Percentiles rank a stretch among this genome's conserved stretches.
These are phyloP conservation scores for Zaprionus kolodkinae DNA, from an alignment of 1,140 invertebrate genomes.

Conservation along the genomic window DNA sequence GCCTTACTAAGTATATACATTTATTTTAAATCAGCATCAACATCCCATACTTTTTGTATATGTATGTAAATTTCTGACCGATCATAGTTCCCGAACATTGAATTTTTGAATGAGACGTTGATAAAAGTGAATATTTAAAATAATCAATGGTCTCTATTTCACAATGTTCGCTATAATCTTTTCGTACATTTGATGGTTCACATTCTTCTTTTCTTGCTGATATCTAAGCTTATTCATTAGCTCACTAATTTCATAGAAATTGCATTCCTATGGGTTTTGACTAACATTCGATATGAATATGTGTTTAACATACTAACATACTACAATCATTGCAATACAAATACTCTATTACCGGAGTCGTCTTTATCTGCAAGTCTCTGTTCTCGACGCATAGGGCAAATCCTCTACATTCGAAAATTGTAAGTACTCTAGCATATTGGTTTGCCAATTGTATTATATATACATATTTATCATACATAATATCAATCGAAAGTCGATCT, in stretches of 20 bases:
- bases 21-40: neutral
- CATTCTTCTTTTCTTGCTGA: conserved; percentile 3
- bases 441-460: conserved; percentile 13
- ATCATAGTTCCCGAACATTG: too few species aligned
- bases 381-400: conserved; percentile 51
- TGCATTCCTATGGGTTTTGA: conserved; percentile 1
- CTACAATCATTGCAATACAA: conserved; percentile 23
- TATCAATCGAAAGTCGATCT: conserved; percentile 9
- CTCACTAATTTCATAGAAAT: conserved; percentile 2
- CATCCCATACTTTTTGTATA: neutral
- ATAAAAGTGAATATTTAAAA: neutral
- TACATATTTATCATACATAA: conserved; percentile 29
- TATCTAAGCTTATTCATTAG: conserved; percentile 4
- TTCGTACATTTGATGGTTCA: neutral
- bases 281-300: conserved; percentile 14
- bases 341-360: conserved; percentile 68
- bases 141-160: neutral
- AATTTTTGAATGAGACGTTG: too few species aligned
- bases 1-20: too few species aligned
- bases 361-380: conserved; percentile 68
- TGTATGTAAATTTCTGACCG: too few species aligned
- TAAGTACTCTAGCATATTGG: conserved; percentile 50
- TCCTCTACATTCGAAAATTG: conserved; percentile 27
- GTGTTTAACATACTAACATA: conserved; percentile 13
- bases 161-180: neutral